Percentiles rank a stretch among this genome's conserved stretches.
These are phyloP conservation scores for Thamnophis elegans DNA, from an alignment of 2,797 vertebrate species.

Conservation along the genomic window DNA sequence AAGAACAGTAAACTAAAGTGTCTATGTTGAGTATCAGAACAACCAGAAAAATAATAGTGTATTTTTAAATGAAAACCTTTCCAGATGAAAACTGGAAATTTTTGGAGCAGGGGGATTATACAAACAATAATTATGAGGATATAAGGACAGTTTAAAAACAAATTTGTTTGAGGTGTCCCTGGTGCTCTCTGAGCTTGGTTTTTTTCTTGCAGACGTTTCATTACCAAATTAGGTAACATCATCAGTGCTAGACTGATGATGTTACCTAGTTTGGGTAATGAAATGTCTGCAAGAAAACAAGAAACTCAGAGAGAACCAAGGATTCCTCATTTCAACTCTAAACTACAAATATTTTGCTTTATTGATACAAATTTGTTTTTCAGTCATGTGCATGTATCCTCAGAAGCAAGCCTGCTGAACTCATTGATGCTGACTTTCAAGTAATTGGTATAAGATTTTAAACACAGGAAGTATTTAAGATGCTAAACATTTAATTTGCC, in stretches of 20 bases:
- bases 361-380: neutral
- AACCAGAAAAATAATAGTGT: slow-evolving; percentile 51
- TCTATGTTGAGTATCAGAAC: slow-evolving; percentile 44
- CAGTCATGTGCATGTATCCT: neutral
- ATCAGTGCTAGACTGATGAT: neutral
- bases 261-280: neutral
- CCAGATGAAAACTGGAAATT: neutral
- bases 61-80: slow-evolving; percentile 33
- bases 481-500: slow-evolving; percentile 55
- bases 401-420: neutral
- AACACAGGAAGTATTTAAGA: slow-evolving; percentile 54
- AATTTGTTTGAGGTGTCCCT: neutral
- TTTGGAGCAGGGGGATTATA: slow-evolving; percentile 1
- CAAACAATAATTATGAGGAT: neutral
- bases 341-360: neutral
- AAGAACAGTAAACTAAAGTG: slow-evolving; percentile 52
- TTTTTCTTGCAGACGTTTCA: neutral
- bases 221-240: neutral
- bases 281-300: neutral
- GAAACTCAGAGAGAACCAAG: neutral
- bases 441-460: slow-evolving; percentile 33
- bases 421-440: neutral
- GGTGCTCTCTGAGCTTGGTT: neutral
- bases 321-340: neutral
- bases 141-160: neutral